A percentile compares a stretch with the other conserved stretches of the same genome.
These are phyloP conservation scores for Pyxicephalus adspersus DNA, from an alignment of 2,113 vertebrate species.

Conservation along the genomic window DNA sequence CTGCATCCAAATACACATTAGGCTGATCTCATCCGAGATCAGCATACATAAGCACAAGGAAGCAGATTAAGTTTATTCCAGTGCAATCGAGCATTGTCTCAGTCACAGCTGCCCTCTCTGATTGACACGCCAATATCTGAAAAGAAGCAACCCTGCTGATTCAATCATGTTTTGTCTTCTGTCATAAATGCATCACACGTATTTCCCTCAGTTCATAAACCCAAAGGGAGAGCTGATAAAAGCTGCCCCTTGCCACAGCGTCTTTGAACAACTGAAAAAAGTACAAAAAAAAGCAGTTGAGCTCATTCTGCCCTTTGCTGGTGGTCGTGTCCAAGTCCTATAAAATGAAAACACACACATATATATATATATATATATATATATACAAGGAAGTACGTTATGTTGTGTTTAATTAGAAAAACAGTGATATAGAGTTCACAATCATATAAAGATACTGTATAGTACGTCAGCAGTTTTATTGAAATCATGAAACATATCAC, in stretches of 20 bases:
- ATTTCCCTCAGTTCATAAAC: conserved; percentile 30
- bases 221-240: conserved; percentile 66
- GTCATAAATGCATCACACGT: conserved; percentile 41
- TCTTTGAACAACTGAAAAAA: conserved; percentile 70
- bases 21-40: conserved; percentile 60
- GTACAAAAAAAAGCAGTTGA: conserved; percentile 64
- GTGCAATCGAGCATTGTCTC: conserved; percentile 44
- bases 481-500: background rate
- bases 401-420: background rate
- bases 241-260: conserved; percentile 61
- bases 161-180: conserved; percentile 59
- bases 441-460: background rate
- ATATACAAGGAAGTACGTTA: background rate
- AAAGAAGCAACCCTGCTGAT: conserved; percentile 63
- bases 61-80: conserved; percentile 50
- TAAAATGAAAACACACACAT: too few species aligned
- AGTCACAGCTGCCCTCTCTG: conserved; percentile 65
- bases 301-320: conserved; percentile 58
- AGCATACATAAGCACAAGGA: conserved; percentile 14
- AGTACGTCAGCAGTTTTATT: too few species aligned
- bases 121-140: conserved; percentile 61
- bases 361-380: background rate
- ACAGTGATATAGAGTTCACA: background rate
- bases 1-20: conserved; percentile 56
- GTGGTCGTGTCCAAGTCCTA: conserved; percentile 59